Evolutionary conservation across 2,888 invertebrate genomes (phyloP).

Genomic region (Bombyx huttoni): DNA sequence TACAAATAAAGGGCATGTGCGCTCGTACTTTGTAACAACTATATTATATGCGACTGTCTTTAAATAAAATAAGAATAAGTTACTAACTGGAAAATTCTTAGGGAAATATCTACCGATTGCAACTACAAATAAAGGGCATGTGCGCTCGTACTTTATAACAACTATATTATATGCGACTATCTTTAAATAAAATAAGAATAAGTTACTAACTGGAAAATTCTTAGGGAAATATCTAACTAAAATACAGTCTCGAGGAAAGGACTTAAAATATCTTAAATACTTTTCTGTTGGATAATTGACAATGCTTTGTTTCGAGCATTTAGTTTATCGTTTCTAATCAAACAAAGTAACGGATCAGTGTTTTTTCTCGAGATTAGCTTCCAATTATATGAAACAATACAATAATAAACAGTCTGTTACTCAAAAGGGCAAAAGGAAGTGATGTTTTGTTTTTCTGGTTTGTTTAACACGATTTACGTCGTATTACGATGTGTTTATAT

Average conservation of each 20-base stretch:
- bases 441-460: no score
- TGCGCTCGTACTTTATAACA: no score
- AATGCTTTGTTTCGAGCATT: background rate
- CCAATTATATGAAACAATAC: background rate
- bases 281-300: background rate
- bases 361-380: background rate
- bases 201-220: background rate
- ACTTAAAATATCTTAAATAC: background rate
- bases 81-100: background rate
- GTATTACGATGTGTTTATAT: no score
- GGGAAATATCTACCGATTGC: background rate
- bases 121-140: no score
- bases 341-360: background rate
- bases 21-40: no score
- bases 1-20: no score
- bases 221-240: background rate
- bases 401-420: background rate
- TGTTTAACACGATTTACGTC: no score
- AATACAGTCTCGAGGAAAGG: no score
- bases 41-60: background rate
- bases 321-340: background rate
- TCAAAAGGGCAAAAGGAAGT: no score
- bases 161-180: background rate
- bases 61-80: background rate
- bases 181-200: background rate